Conservation (phyloP, 2,888 invertebrate species). For the Magallana nippona region DNA sequence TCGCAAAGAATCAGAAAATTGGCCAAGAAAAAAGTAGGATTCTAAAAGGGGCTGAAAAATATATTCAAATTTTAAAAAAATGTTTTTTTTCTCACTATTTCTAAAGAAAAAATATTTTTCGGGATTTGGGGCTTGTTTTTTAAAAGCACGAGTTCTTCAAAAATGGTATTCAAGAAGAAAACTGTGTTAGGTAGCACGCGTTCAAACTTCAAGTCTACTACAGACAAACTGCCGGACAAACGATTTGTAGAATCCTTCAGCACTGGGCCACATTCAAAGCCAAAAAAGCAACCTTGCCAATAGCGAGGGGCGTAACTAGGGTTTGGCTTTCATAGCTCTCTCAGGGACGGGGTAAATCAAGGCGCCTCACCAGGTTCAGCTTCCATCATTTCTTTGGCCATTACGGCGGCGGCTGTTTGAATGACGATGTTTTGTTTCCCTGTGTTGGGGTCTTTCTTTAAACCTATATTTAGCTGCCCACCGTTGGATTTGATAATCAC, state of each 20-base stretch:
- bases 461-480: constrained; percentile 26
- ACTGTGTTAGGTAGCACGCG: not conserved
- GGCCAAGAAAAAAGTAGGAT: too few relatives aligned
- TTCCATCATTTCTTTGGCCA: not conserved
- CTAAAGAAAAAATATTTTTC: too few relatives aligned
- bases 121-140: too few relatives aligned
- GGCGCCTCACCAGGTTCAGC: constrained; percentile 5
- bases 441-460: constrained; percentile 15
- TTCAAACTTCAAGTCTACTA: not conserved
- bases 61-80: too few relatives aligned
- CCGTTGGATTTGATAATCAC: constrained; percentile 37
- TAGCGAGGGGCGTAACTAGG: not conserved
- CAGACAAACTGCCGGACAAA: not conserved
- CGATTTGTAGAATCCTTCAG: constrained; percentile 11
- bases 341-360: not conserved
- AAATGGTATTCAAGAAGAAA: not conserved
- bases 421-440: constrained; percentile 35
- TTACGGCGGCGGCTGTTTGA: constrained; percentile 30
- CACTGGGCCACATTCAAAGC: constrained; percentile 24
- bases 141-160: not conserved
- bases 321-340: not conserved
- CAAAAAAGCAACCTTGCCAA: not conserved
- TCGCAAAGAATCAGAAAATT: not conserved
- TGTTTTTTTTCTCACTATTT: too few relatives aligned
- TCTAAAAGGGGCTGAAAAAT: too few relatives aligned